A percentile compares a stretch with the other conserved stretches of the same genome.
These are phyloP conservation scores for Nannospalax galili DNA, from an alignment of 2,113 vertebrate species.

Conservation along the genomic window DNA sequence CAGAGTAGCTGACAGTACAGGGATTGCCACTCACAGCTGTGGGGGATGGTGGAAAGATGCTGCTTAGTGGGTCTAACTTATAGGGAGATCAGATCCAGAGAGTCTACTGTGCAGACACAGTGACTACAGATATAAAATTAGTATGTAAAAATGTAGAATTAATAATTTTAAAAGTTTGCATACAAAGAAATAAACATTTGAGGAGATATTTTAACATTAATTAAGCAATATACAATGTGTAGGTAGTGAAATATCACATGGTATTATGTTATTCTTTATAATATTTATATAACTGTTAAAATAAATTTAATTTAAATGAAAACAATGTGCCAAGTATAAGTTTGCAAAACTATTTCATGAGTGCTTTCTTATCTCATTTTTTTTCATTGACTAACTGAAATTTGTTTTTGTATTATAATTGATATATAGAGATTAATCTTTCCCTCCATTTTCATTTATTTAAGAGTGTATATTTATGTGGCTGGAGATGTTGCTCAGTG, in stretches of 20 bases:
- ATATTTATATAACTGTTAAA: background rate
- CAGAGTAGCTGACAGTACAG: background rate
- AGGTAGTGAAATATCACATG: background rate
- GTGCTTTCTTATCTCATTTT: no score
- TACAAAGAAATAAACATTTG: background rate
- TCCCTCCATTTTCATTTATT: background rate
- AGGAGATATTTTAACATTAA: background rate
- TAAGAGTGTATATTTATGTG: background rate
- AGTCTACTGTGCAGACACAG: background rate
- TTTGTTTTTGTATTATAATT: background rate
- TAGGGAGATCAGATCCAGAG: background rate
- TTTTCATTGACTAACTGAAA: background rate
- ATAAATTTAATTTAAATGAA: background rate
- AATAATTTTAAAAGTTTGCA: background rate
- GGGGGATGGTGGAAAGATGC: background rate
- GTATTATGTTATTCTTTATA: background rate
- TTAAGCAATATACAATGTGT: background rate
- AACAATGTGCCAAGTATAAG: background rate
- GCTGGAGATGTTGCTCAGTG: no score
- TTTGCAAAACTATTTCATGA: background rate
- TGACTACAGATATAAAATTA: background rate
- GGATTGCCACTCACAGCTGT: background rate
- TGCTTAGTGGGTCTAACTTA: background rate
- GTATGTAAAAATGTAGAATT: background rate
- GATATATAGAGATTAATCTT: background rate